phyloP scores from a whole-genome alignment of 2,888 invertebrate species.

The Thereva unica region DNA sequence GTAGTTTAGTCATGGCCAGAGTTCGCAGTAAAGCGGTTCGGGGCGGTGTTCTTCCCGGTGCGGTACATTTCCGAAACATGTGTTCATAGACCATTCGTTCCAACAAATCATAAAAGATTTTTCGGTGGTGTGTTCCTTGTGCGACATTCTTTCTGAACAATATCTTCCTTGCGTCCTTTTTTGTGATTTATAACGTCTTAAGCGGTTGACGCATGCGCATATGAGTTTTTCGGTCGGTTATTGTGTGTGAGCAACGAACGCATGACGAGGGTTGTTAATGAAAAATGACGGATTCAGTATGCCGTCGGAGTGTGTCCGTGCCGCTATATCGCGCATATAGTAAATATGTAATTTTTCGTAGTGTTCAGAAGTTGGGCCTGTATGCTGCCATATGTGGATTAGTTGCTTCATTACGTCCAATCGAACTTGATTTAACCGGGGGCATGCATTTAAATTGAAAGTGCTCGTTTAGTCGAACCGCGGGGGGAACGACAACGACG shows the following conservation, averaged over 20 bases:
- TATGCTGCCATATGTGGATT: background rate
- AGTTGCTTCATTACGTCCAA: conserved; percentile 20
- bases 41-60: no score
- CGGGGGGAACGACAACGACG: no score
- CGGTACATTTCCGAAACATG: no score
- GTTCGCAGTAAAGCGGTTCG: no score
- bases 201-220: conserved; percentile 30
- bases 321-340: conserved; percentile 1
- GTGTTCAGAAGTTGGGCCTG: background rate
- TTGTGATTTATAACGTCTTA: conserved; percentile 26
- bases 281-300: conserved; percentile 2
- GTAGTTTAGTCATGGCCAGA: no score
- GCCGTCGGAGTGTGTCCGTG: background rate
- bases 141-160: conserved; percentile 9
- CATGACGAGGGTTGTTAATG: background rate
- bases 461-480: background rate
- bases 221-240: conserved; percentile 19
- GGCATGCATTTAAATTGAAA: conserved; percentile 30
- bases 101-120: background rate
- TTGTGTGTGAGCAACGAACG: conserved; percentile 8
- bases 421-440: conserved; percentile 28
- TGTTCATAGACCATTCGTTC: no score
- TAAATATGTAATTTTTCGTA: background rate
- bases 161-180: conserved; percentile 1
- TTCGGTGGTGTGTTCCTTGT: conserved; percentile 12